These are phyloP conservation scores for Sylvietta virens DNA, from an alignment of 2,113 vertebrate genomes.

Conservation along the genomic window DNA sequence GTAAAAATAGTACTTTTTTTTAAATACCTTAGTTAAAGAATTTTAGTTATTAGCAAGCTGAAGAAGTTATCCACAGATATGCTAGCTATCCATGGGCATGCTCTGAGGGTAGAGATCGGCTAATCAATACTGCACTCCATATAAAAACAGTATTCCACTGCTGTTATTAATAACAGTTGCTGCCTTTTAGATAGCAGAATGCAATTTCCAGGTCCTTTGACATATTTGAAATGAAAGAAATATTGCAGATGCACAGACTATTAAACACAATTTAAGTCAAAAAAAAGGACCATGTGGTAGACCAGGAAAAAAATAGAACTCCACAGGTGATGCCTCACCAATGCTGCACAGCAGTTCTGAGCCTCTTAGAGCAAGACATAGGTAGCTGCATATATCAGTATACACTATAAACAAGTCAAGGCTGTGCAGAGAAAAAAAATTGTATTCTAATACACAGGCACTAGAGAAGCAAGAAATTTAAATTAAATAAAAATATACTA, in stretches of 20 bases:
- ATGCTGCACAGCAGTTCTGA: not conserved
- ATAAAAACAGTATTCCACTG: not conserved
- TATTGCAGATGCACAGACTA: not conserved
- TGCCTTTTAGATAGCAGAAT: not conserved
- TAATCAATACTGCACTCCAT: not conserved
- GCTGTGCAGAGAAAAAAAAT: not conserved
- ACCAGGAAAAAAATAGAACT: not conserved
- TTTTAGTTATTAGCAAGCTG: not conserved
- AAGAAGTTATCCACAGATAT: not conserved
- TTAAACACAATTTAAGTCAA: not conserved
- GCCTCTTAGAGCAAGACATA: not conserved
- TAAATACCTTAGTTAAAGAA: not conserved
- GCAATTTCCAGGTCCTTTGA: not conserved
- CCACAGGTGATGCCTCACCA: not conserved
- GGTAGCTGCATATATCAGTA: not conserved
- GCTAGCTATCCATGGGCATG: not conserved
- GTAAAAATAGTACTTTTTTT: not conserved
- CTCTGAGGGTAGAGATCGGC: not conserved
- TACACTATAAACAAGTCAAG: not conserved
- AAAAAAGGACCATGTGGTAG: not conserved
- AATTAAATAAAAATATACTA: not conserved
- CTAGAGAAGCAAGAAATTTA: not conserved
- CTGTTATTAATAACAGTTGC: not conserved
- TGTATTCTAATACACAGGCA: not conserved
- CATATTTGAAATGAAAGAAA: not conserved